A percentile compares a stretch with the other conserved stretches of the same genome.
phyloP scores from a whole-genome alignment of 2,797 vertebrate species.

The Acanthurus tractus region DNA sequence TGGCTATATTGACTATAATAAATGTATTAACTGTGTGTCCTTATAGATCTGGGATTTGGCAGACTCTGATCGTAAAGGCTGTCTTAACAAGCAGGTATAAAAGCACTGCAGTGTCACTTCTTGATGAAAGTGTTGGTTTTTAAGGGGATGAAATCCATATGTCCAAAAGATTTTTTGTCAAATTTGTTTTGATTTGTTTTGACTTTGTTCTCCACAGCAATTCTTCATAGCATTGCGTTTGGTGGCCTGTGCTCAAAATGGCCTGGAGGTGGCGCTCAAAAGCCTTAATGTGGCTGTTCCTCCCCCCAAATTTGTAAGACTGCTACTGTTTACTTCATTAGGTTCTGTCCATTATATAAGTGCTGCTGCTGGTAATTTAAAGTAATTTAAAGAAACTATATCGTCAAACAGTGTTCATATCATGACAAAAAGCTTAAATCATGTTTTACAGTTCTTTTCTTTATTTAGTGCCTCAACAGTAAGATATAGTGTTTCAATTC shows the following conservation, averaged over 20 bases:
- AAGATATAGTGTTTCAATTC: neutral
- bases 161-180: neutral
- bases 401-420: conserved; percentile 1
- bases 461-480: neutral
- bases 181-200: too few species aligned
- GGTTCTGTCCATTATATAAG: neutral
- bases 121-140: conserved; percentile 1
- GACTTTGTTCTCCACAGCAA: conserved; percentile 85
- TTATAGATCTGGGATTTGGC: conserved; percentile 97
- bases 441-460: neutral
- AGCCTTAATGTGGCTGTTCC: conserved; percentile 92
- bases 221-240: conserved; percentile 96
- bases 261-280: conserved; percentile 93
- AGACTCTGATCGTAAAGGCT: conserved; percentile 95
- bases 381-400: neutral
- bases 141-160: neutral
- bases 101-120: neutral
- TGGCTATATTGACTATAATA: neutral
- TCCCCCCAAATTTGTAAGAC: conserved; percentile 97
- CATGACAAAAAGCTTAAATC: too few species aligned
- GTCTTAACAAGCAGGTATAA: conserved; percentile 95
- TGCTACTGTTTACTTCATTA: neutral
- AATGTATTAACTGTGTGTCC: conserved; percentile 47
- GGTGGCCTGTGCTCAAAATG: conserved; percentile 98
- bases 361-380: conserved; percentile 9